Base-by-base conservation (phyloP, 2,797 vertebrate species). In the Gobionotothen gibberifrons region DNA sequence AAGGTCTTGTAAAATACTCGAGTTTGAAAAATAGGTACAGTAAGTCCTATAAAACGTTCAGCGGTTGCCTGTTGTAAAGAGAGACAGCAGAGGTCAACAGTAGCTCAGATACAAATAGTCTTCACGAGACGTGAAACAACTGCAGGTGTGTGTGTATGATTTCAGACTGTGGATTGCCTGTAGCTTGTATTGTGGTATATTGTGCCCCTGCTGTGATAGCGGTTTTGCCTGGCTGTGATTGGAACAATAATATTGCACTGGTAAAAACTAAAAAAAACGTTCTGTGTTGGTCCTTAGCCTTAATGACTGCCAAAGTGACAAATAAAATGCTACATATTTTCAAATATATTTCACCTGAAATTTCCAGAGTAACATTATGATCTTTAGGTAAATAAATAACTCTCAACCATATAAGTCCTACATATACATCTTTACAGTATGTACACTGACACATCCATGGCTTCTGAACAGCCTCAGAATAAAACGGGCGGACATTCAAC, bases 301-400 rank as follows among this genome's bases (percentile, higher is more conserved):
- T 87, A 89, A 87, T 91, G 92, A 91, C 85, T 83, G 87, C 94
- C 93, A 91, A 92, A 84, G 36, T 48, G 56, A 88, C 78, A 86
- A 84, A 88, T 21, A 75, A 92, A 93, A 94, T 90, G 90, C 92
- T 91, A 94, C 89, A 96, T 95, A 93, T 93, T 86, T 36, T 94
- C 92, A 94, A 94, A 94, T 90, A 93, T 84, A 89, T 75, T 92
- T 96, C 93, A 94, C 93, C 94, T 94, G 94, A 96, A 95, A 93
- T 93, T 92, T 94, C 91, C 88, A 89, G 76, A 90, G 80, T 93
- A 94, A 95, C 93, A 94, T 95, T 90, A 93, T 79, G 85, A 83
- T 72, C 61, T 81, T 74, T 89, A 75, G 70, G 72, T 95, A 97
- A 96, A 97, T 97, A 97, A 98, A 97, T 96, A 97, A 90, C 92